Evolutionary conservation across 2,888 invertebrate species (phyloP).

Genomic region (Eurytoma californica): DNA sequence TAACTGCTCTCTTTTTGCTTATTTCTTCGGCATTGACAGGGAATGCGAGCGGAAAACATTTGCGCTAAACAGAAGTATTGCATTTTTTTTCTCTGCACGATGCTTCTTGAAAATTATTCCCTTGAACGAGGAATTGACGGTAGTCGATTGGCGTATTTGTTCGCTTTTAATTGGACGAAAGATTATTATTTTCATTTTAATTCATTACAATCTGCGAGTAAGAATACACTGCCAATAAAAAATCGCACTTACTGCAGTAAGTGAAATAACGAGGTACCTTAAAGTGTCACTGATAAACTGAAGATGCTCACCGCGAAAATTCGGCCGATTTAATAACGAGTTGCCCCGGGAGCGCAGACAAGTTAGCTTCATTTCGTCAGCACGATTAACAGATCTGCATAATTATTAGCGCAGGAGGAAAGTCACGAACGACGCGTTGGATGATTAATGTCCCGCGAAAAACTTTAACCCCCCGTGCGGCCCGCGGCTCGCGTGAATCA

Average conservation of each 20-base stretch:
- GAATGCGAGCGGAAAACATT: too few species aligned
- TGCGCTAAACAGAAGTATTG: too few species aligned
- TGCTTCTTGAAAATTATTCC: too few species aligned
- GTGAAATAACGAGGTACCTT: neutral
- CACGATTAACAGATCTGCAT: conserved; percentile 33
- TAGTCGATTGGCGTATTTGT: neutral
- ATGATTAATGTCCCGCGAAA: conserved; percentile 15
- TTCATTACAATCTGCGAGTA: too few species aligned
- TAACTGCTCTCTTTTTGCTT: too few species aligned
- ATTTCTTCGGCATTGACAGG: too few species aligned
- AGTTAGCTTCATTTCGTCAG: conserved; percentile 34
- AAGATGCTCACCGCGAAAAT: neutral
- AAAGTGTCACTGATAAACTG: neutral
- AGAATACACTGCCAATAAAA: too few species aligned
- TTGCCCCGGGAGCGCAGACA: neutral
- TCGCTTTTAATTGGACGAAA: conserved; percentile 17
- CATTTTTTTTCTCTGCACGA: too few species aligned
- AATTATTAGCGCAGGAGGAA: conserved; percentile 30
- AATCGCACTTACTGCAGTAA: neutral
- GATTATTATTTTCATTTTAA: too few species aligned
- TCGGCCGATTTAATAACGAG: conserved; percentile 22
- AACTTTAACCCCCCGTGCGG: conserved; percentile 7
- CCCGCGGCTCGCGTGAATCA: neutral
- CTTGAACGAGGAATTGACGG: too few species aligned
- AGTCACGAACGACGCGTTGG: conserved; percentile 24